Percentiles rank a stretch among this genome's conserved stretches.
These are phyloP conservation scores for Ischnura elegans DNA, from an alignment of 2,888 invertebrate species.

Conservation along the genomic window DNA sequence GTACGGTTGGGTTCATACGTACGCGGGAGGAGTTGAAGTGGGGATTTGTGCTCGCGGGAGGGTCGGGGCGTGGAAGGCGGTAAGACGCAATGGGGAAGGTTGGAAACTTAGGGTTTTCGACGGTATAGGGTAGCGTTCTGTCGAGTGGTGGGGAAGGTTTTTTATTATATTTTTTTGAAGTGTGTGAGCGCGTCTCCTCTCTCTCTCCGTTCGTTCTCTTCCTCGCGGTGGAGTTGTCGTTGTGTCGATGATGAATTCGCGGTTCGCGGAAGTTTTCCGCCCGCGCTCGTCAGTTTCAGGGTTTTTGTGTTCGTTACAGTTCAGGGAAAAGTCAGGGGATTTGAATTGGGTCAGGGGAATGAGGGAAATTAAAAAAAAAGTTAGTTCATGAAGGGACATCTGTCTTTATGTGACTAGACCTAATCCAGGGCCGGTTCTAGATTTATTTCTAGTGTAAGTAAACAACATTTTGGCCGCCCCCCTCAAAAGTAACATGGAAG, in stretches of 20 bases:
- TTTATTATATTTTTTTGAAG: no score
- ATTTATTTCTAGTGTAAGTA: no score
- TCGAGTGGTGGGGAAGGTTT: conserved; percentile 13
- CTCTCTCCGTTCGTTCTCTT: not conserved
- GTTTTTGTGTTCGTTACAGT: no score
- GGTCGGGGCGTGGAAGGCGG: not conserved
- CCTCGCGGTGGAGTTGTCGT: not conserved
- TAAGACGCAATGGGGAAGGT: not conserved
- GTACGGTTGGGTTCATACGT: not conserved
- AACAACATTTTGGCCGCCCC: no score
- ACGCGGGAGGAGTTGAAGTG: conserved; percentile 20
- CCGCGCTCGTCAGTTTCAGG: no score
- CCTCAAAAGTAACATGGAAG: no score
- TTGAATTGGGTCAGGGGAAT: no score
- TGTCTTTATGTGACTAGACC: no score
- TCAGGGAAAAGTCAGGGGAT: no score
- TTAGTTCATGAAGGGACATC: no score
- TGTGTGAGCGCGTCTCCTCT: not conserved
- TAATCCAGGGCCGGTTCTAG: no score
- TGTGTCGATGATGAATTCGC: not conserved
- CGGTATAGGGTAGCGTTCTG: not conserved
- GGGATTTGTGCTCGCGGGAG: not conserved
- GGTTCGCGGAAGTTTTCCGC: not conserved
- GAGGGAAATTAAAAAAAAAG: no score
- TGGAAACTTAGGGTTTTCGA: not conserved